Conservation (phyloP, 2,888 invertebrate genomes). For the Metellina segmentata region DNA sequence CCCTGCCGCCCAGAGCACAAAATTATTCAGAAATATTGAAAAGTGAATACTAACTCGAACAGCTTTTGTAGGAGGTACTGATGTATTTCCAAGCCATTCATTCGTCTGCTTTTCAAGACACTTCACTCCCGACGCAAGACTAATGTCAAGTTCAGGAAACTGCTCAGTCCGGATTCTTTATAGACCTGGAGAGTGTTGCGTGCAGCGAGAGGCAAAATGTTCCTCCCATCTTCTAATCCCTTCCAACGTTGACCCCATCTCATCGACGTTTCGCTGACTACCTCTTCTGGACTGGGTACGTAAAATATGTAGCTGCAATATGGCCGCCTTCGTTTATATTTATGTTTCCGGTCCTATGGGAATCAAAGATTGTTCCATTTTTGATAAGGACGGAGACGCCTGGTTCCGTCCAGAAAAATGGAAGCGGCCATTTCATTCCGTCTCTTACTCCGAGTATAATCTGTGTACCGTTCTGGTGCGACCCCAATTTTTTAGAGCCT, state of each 20-base stretch:
- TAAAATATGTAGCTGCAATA: not conserved
- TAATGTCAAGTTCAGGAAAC: too few relatives aligned
- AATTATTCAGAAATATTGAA: too few relatives aligned
- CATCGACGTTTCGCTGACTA: not conserved
- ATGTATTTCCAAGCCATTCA: too few relatives aligned
- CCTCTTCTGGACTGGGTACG: not conserved
- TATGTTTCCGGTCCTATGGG: not conserved
- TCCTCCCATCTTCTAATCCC: not conserved
- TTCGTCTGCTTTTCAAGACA: too few relatives aligned
- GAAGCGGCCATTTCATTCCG: not conserved
- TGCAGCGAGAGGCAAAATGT: too few relatives aligned
- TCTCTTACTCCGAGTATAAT: not conserved
- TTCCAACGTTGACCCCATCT: not conserved
- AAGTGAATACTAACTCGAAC: too few relatives aligned
- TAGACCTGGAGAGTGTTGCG: too few relatives aligned
- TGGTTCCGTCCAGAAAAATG: not conserved
- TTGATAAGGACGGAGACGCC: not conserved
- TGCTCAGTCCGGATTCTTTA: too few relatives aligned
- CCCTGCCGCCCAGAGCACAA: too few relatives aligned
- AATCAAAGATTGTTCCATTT: not conserved
- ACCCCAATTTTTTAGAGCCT: not conserved
- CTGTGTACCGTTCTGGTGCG: not conserved
- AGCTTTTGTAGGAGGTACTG: too few relatives aligned
- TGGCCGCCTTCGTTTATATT: not conserved
- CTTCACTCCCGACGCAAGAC: too few relatives aligned